Evolutionary conservation across 2,797 vertebrate genomes (phyloP).

Genomic region (Liasis olivaceus): DNA sequence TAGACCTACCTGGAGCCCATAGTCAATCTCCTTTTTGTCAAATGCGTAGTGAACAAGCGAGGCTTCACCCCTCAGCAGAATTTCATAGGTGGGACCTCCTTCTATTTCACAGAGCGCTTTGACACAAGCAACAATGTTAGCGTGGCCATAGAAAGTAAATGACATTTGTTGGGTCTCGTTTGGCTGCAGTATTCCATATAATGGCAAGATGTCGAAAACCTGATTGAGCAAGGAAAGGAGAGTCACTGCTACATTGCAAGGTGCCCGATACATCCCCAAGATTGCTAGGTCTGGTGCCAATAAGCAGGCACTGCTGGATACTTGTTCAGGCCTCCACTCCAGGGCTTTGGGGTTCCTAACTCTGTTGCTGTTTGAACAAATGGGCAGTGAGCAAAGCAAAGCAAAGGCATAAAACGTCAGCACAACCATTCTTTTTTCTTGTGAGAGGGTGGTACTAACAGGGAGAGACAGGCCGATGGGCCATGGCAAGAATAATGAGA

Average conservation of each 20-base stretch:
- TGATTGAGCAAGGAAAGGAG: conserved; percentile 42
- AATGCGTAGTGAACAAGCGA: conserved; percentile 81
- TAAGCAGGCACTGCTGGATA: neutral
- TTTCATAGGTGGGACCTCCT: conserved; percentile 83
- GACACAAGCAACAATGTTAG: conserved; percentile 71
- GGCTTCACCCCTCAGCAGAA: conserved; percentile 81
- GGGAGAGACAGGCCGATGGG: neutral
- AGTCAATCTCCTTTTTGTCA: conserved; percentile 75
- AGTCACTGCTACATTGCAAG: accelerated
- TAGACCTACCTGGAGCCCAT: conserved; percentile 81
- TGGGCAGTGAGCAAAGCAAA: neutral
- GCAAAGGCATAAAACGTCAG: neutral
- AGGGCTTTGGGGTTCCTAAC: no score
- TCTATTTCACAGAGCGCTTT: conserved; percentile 81
- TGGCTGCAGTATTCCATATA: conserved; percentile 77
- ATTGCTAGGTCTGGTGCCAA: neutral
- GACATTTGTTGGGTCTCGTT: conserved; percentile 75
- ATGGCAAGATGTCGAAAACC: conserved; percentile 86
- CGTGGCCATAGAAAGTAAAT: conserved; percentile 85
- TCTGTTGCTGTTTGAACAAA: neutral
- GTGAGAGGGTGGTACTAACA: neutral
- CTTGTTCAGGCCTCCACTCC: neutral
- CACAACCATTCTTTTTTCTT: neutral
- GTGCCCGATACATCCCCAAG: no score
- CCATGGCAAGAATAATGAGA: neutral